These are phyloP conservation scores for Acrossocheilus fasciatus DNA, from an alignment of 2,797 vertebrate species.

Conservation along the genomic window DNA sequence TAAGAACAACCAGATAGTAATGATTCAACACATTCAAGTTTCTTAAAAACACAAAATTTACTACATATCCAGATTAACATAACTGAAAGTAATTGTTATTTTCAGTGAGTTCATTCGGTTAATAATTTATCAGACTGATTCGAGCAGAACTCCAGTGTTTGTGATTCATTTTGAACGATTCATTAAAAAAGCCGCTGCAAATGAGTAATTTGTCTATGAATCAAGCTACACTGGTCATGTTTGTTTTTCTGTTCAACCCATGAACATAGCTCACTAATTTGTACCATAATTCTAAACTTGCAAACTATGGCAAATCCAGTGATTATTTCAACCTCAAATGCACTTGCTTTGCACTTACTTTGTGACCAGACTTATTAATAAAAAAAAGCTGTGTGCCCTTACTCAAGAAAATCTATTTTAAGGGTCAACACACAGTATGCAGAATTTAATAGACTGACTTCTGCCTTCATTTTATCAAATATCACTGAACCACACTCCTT, in stretches of 20 bases:
- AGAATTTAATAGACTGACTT: conserved; percentile 14
- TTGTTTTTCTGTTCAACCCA: background rate
- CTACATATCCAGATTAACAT: background rate
- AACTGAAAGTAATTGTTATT: background rate
- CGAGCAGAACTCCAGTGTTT: background rate
- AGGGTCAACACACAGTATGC: conserved; percentile 25
- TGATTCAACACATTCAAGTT: background rate
- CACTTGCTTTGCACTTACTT: background rate
- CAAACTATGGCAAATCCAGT: background rate
- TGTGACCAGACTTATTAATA: background rate
- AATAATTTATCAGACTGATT: background rate
- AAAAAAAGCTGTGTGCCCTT: background rate
- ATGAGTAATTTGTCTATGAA: background rate
- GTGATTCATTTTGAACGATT: background rate
- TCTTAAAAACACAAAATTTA: background rate
- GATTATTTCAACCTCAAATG: background rate
- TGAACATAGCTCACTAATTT: background rate
- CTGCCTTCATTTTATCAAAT: conserved; percentile 9
- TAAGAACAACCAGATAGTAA: background rate
- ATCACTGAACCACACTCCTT: conserved; percentile 14
- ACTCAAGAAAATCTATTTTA: background rate
- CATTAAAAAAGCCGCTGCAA: background rate
- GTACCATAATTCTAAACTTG: background rate
- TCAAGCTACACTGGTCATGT: background rate
- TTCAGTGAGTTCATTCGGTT: background rate